Evolutionary conservation across 2,888 invertebrate species (phyloP).

Genomic region (Coelinius sp.): DNA sequence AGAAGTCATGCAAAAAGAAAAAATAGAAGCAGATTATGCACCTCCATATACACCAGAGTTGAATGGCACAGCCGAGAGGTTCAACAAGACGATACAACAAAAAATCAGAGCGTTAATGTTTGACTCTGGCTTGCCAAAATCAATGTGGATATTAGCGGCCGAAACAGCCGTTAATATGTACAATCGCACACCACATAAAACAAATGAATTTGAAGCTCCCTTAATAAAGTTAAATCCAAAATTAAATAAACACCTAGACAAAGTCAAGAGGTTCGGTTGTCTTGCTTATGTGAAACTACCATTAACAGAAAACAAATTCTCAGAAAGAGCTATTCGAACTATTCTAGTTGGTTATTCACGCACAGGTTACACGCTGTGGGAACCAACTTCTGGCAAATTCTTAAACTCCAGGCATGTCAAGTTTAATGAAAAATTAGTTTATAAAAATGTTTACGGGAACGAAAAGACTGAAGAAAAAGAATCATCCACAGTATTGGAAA

Average conservation of each 20-base stretch:
- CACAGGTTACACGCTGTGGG: conserved; percentile 34
- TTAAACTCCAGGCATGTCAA: conserved; percentile 39
- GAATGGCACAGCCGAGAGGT: conserved; percentile 42
- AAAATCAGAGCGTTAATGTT: conserved; percentile 40
- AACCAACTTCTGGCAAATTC: conserved; percentile 42
- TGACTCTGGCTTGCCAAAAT: conserved; percentile 42
- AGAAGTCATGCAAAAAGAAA: conserved; percentile 37
- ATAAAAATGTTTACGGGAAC: conserved; percentile 35
- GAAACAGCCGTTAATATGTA: conserved; percentile 33
- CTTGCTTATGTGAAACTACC: conserved; percentile 44
- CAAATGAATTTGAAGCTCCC: conserved; percentile 35
- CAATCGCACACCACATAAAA: conserved; percentile 44
- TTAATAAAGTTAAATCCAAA: conserved; percentile 38
- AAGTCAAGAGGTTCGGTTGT: conserved; percentile 41
- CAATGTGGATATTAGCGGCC: conserved; percentile 50
- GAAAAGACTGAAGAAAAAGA: not conserved
- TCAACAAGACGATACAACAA: conserved; percentile 44
- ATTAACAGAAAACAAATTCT: conserved; percentile 39
- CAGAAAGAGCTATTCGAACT: conserved; percentile 11
- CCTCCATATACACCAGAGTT: conserved; percentile 41
- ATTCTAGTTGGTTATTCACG: conserved; percentile 39
- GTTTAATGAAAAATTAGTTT: conserved; percentile 43
- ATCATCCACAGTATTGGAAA: not conserved
- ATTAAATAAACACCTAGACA: conserved; percentile 36
- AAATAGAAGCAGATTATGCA: conserved; percentile 35